phyloP scores from a whole-genome alignment of 2,113 vertebrate genomes.

The Dromiciops gliroides region DNA sequence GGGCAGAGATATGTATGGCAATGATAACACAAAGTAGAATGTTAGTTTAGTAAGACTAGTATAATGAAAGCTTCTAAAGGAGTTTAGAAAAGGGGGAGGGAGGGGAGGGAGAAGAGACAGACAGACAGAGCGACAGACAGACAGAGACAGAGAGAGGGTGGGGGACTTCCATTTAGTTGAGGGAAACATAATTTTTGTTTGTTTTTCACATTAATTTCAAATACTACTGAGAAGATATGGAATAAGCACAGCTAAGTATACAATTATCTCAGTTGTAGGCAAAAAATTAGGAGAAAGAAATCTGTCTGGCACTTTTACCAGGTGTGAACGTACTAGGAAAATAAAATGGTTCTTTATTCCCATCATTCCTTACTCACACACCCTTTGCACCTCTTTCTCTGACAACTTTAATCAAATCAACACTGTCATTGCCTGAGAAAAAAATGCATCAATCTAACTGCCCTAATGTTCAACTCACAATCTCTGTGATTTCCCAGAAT shows the following conservation, averaged over 20 bases:
- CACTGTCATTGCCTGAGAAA: neutral
- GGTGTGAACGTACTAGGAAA: neutral
- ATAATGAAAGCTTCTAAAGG: neutral
- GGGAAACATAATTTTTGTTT: neutral
- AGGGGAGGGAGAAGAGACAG: too few species aligned
- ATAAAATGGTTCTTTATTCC: neutral
- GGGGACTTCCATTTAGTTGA: neutral
- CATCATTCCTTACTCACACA: neutral
- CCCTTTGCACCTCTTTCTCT: neutral
- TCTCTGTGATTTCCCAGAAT: neutral
- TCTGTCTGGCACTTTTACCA: neutral
- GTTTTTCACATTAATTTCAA: neutral
- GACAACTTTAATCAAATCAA: neutral
- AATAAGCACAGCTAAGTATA: neutral
- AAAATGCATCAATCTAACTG: neutral
- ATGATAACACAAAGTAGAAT: neutral
- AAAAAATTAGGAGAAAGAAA: neutral
- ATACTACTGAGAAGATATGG: neutral
- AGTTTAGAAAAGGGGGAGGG: neutral
- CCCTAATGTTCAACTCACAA: neutral
- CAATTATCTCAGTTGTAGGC: neutral
- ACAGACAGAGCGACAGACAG: too few species aligned
- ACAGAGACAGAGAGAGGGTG: too few species aligned
- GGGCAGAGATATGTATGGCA: neutral
- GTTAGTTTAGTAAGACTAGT: neutral